phyloP scores from a whole-genome alignment of 2,797 vertebrate genomes.

The Sardinella longiceps region DNA sequence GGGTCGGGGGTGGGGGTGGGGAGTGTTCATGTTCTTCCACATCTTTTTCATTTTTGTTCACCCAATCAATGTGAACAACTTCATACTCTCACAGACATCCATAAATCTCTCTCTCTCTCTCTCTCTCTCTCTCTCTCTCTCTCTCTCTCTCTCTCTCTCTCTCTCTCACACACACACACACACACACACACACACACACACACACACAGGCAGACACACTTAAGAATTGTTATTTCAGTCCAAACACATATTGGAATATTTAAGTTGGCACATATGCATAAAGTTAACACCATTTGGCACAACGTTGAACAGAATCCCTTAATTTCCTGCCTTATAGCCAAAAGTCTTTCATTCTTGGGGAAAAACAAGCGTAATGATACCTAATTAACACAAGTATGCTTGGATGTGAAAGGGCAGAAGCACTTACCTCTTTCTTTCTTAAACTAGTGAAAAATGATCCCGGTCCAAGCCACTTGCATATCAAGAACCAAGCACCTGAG shows the following conservation, averaged over 20 bases:
- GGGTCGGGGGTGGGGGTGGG: not conserved
- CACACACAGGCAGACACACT: not conserved
- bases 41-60: not conserved
- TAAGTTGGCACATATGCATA: not conserved
- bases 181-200: constrained; percentile 38
- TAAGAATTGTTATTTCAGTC: too few relatives aligned
- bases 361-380: not conserved
- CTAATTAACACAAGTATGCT: not conserved
- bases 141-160: not conserved
- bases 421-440: not conserved
- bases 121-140: not conserved
- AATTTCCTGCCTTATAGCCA: not conserved
- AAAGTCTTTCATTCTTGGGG: not conserved
- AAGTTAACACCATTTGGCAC: not conserved
- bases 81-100: not conserved
- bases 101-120: too few relatives aligned
- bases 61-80: not conserved
- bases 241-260: not conserved
- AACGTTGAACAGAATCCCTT: not conserved
- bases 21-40: not conserved
- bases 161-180: constrained; percentile 5
- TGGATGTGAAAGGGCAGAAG: not conserved
- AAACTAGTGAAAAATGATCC: not conserved
- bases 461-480: not conserved
- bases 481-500: not conserved